These are phyloP conservation scores for Florisuga fusca DNA, from an alignment of 2,797 vertebrate genomes.

Conservation along the genomic window DNA sequence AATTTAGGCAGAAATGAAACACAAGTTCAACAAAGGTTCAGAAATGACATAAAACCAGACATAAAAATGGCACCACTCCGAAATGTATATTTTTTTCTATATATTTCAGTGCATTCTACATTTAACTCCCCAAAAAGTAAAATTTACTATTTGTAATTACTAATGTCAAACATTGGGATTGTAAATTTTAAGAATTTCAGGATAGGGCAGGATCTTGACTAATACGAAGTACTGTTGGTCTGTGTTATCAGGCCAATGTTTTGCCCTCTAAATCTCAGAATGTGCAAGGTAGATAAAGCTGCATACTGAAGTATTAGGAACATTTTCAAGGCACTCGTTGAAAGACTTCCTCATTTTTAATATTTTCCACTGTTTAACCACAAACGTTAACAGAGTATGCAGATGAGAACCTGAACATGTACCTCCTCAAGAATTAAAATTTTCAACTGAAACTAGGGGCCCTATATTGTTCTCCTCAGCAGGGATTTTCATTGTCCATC, in stretches of 20 bases:
- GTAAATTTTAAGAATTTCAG: not conserved
- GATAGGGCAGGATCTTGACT: not conserved
- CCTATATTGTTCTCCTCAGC: not conserved
- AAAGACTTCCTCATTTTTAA: conserved; percentile 6
- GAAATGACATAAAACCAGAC: not conserved
- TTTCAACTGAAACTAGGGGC: not conserved
- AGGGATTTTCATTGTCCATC: not conserved
- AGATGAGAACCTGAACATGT: not conserved
- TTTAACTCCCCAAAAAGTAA: not conserved
- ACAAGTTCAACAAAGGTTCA: accelerated
- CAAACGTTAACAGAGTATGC: not conserved
- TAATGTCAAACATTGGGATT: not conserved
- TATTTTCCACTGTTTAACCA: conserved; percentile 52
- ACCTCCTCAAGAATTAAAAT: not conserved
- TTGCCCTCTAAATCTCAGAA: not conserved
- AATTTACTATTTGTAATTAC: not conserved
- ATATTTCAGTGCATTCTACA: not conserved
- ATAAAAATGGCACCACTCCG: not conserved
- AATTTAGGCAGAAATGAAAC: not conserved
- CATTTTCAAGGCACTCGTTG: not conserved
- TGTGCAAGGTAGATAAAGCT: not conserved
- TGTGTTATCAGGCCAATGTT: not conserved
- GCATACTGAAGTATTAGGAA: not conserved
- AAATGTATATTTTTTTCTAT: not conserved
- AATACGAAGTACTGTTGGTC: not conserved